Evolutionary conservation across 1,140 invertebrate genomes (phyloP), one percentile per base, ranked within the genome.

Genomic region (Hetaerina americana): DNA sequence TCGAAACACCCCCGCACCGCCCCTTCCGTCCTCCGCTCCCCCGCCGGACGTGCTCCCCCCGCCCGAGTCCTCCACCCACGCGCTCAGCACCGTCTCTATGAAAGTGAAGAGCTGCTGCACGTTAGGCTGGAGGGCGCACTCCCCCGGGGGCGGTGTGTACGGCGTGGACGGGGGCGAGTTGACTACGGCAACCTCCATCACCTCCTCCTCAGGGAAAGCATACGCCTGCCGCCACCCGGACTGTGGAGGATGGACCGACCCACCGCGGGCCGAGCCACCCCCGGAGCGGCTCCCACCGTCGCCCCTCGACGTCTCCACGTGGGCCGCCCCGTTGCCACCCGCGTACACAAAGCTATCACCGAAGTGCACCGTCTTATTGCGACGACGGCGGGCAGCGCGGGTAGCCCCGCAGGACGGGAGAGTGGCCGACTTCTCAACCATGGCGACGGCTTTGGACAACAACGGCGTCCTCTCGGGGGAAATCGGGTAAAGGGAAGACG

Each of bases 51-150:
- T 57, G 28, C 27, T 12, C 22, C 70, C n/a, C 12, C 31, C 29
- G 66, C 26, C 66, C 5, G 24, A n/a, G 27, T 66, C 71, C 69
- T 72, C 73, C 28, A 74, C 75, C 75, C 79, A 77, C 3, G 76
- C 75, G 67, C 77, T 78, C 22, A 80, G 74, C 66, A 79, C 79
- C 68, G 74, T 86, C 78, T 90, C 89, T 69, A 90, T 89, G 76
- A 90, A 90, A 78, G 87, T 89, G 79, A 90, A 90, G 71, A 90
- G 82, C 79, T 90, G 87, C 78, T 90, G 88, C n/a, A 90, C 89
- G 78, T 90, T 90, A n/a, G 87, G 85, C 76, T 89, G 85, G 81
- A 84, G 81, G 77, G 75, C 74, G 69, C 77, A 77, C 74, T 78
- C 40, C 1, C 26, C 26, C 15, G 67, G 26, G 2, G 67, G 15